These are phyloP conservation scores for Percopsis omiscomaycus DNA, from an alignment of 2,797 vertebrate species.

Conservation along the genomic window DNA sequence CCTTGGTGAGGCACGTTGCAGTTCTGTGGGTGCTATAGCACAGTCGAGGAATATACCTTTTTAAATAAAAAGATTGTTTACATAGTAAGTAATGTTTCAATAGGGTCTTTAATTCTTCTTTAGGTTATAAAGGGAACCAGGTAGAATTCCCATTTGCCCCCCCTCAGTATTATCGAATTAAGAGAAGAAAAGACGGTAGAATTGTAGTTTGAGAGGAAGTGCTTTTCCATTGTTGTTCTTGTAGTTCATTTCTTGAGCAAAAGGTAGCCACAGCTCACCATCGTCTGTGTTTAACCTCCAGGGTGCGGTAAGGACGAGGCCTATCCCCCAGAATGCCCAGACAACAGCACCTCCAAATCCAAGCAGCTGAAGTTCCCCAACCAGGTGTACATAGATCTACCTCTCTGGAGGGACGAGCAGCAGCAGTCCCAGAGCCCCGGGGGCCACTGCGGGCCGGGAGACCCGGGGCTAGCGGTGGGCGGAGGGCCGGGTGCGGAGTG, in stretches of 20 bases:
- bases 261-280: background rate
- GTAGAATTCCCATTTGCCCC: too few relatives aligned
- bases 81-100: too few relatives aligned
- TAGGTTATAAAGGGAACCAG: too few relatives aligned
- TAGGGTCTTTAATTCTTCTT: too few relatives aligned
- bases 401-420: conserved; percentile 90
- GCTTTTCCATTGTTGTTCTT: background rate
- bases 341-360: conserved; percentile 85
- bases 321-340: conserved; percentile 74
- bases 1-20: too few relatives aligned
- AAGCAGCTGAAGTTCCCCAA: conserved; percentile 89
- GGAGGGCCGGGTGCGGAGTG: conserved; percentile 61
- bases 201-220: too few relatives aligned
- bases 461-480: conserved; percentile 40
- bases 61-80: too few relatives aligned
- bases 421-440: conserved; percentile 68
- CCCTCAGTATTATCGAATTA: too few relatives aligned
- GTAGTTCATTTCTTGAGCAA: too few relatives aligned
- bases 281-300: conserved; percentile 30
- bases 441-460: conserved; percentile 47
- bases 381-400: conserved; percentile 90
- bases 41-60: too few relatives aligned
- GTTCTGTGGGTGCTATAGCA: too few relatives aligned
- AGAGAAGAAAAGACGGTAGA: too few relatives aligned
- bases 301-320: conserved; percentile 79